Conservation (phyloP, 2,113 vertebrate genomes). For the Plectropomus leopardus region DNA sequence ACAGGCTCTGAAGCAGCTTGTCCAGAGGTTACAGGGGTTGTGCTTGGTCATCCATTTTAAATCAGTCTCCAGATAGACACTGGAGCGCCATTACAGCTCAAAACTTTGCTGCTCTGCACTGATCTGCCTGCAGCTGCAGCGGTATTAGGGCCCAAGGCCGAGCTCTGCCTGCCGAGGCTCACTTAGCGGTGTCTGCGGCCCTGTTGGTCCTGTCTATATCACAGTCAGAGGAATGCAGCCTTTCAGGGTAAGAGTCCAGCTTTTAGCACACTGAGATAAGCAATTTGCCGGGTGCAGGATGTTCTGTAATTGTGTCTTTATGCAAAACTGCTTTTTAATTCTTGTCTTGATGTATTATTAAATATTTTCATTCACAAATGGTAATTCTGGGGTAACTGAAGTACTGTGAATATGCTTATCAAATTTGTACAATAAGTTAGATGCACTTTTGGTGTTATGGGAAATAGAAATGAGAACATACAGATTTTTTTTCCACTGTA, state of each 20-base stretch:
- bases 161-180: slow-evolving; percentile 42
- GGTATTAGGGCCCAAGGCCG: slow-evolving; percentile 48
- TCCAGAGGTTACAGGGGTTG: slow-evolving; percentile 74
- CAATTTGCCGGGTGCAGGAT: background rate
- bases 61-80: slow-evolving; percentile 75
- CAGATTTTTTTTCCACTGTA: no score
- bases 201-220: slow-evolving; percentile 19
- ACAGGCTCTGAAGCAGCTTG: slow-evolving; percentile 61
- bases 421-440: background rate
- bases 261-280: slow-evolving; percentile 22
- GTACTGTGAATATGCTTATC: background rate
- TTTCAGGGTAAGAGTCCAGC: slow-evolving; percentile 26
- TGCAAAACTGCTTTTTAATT: background rate
- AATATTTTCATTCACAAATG: background rate
- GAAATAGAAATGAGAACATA: background rate
- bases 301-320: slow-evolving; percentile 8
- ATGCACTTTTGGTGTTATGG: background rate
- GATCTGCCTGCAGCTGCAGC: slow-evolving; percentile 59
- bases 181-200: slow-evolving; percentile 35
- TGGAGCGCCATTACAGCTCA: slow-evolving; percentile 68
- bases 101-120: slow-evolving; percentile 52
- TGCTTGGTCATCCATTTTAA: slow-evolving; percentile 83
- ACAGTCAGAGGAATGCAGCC: slow-evolving; percentile 26
- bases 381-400: background rate
- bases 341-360: background rate